Base-by-base conservation (phyloP, 2,113 vertebrate species). In the Tricholaema leucomelas region DNA sequence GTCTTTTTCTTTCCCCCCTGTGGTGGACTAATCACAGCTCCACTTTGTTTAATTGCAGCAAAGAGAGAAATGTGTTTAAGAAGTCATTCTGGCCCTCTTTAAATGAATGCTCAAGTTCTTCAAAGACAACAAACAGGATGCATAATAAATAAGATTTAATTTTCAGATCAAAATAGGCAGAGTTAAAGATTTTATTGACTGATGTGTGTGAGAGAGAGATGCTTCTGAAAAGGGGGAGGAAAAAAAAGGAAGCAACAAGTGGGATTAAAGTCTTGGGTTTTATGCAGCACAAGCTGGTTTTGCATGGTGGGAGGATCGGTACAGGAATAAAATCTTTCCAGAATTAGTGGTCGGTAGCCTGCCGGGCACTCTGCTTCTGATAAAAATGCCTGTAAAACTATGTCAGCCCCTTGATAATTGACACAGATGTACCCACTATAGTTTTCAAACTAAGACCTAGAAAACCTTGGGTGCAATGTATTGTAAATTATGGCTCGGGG, bases 21-120 rank as follows among this genome's bases (percentile, higher is more conserved):
- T 95, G 97, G 99, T 98, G 99, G 98, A 98, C 99, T 99, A 99
- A 99, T 99, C 99, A 99, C 99, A 99, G 98, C 97, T 98, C 98
- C 98, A 99, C 98, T 99, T 99, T 99, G 98, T 99, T 99, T 99
- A 99, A 99, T 99, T 99, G 98, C 98, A 97, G 98, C 98, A 98
- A 99, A 98, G 98, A 98, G 98, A 99, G 98, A 99, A 99, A 99
- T 98, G 98, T 99, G 98, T 99, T 99, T 99, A 99, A 99, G 98
- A 99, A 99, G 99, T 99, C 99, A 99, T 99, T 98, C 98, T 98
- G 98, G 98, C 98, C 98, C 98, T 98, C 98, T 98, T 98, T 98
- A 98, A 98, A 98, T 98, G 98, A 98, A 98, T 98, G 98, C 98
- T 98, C 98, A 98, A 98, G 97, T 98, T 98, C 98, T 98, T 97